phyloP scores from a whole-genome alignment of 2,888 invertebrate species.

The Apeira syringaria region DNA sequence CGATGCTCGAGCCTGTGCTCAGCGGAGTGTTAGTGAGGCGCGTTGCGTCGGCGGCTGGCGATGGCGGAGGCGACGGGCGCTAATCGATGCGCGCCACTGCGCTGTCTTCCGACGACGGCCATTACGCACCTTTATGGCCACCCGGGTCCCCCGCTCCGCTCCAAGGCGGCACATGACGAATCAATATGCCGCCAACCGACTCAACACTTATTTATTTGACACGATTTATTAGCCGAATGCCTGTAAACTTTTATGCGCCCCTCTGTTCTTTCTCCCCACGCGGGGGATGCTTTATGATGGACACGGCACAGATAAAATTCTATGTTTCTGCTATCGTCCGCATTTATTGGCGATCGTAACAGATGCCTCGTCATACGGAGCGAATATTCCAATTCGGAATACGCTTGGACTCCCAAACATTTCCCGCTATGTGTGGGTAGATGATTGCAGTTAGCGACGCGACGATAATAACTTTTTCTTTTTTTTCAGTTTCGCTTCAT shows the following conservation, averaged over 20 bases:
- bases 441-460: slow-evolving; percentile 37
- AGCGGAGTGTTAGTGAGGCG: slow-evolving; percentile 36
- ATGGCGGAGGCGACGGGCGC: slow-evolving; percentile 76
- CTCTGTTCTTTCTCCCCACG: slow-evolving; percentile 53
- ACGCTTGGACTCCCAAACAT: slow-evolving; percentile 27
- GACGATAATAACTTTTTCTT: slow-evolving; percentile 60
- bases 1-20: slow-evolving; percentile 24
- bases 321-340: slow-evolving; percentile 65
- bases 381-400: slow-evolving; percentile 32
- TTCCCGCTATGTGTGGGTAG: slow-evolving; percentile 3
- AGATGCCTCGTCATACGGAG: slow-evolving; percentile 57
- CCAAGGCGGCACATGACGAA: slow-evolving; percentile 82
- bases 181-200: slow-evolving; percentile 83
- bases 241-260: slow-evolving; percentile 80
- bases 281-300: slow-evolving; percentile 75
- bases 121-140: slow-evolving; percentile 91
- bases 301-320: slow-evolving; percentile 75
- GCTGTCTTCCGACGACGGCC: slow-evolving; percentile 87
- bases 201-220: slow-evolving; percentile 84
- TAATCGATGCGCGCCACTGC: slow-evolving; percentile 89
- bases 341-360: slow-evolving; percentile 71
- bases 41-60: slow-evolving; percentile 78
- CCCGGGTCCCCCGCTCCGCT: slow-evolving; percentile 64
- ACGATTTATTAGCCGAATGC: slow-evolving; percentile 83
- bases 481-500: slow-evolving; percentile 61